Conservation (phyloP, 2,113 vertebrate species). For the Takifugu flavidus region DNA sequence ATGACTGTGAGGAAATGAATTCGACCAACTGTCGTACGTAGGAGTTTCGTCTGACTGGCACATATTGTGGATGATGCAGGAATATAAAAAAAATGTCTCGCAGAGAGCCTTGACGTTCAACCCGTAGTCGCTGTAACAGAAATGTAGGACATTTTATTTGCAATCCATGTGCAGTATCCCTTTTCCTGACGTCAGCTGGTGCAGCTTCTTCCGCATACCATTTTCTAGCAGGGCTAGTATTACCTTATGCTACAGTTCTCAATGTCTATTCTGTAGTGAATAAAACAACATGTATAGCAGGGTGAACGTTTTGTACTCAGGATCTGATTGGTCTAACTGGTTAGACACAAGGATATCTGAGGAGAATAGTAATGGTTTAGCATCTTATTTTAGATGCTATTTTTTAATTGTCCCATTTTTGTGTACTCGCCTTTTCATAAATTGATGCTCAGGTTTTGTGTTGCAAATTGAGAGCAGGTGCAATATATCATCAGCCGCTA, state of each 20-base stretch:
- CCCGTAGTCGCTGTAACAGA: conserved; percentile 42
- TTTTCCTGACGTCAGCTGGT: conserved; percentile 35
- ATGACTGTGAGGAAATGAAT: conserved; percentile 59
- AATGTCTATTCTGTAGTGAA: conserved; percentile 15
- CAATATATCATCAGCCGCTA: conserved; percentile 57
- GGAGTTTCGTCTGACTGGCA: conserved; percentile 46
- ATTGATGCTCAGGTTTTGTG: conserved; percentile 66
- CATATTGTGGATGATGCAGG: conserved; percentile 49
- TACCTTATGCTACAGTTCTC: conserved; percentile 7
- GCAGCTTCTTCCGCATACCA: conserved; percentile 12
- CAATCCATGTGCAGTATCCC: conserved; percentile 68
- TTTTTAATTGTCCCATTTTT: conserved; percentile 31
- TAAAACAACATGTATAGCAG: conserved; percentile 53
- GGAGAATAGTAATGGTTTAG: conserved; percentile 24
- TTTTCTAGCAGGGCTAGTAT: conserved; percentile 46
- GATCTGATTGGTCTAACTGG: conserved; percentile 69
- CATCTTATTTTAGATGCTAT: conserved; percentile 27
- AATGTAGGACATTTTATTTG: conserved; percentile 32
- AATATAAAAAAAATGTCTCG: conserved; percentile 39
- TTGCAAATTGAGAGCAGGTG: conserved; percentile 37
- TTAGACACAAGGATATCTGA: conserved; percentile 62
- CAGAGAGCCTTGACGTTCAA: conserved; percentile 52
- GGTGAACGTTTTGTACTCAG: conserved; percentile 52
- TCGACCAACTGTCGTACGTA: conserved; percentile 54
- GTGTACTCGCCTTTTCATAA: conserved; percentile 33